Percentiles rank a stretch among this genome's conserved stretches.
Evolutionary conservation across 2,113 vertebrate species (phyloP).

Genomic region (Rhea americana): DNA sequence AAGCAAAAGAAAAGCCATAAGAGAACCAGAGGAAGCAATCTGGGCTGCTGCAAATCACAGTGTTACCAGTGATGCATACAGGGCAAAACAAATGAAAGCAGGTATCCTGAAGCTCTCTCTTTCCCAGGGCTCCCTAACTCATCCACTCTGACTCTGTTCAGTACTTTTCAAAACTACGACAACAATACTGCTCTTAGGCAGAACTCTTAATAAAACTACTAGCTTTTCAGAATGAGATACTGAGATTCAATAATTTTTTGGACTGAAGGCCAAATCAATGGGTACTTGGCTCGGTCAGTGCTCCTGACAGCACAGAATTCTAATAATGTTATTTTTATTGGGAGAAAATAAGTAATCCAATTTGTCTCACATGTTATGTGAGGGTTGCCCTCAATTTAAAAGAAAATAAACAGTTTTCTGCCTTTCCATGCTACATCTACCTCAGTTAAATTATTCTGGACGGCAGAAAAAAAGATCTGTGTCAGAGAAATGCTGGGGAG

Average conservation of each 20-base stretch:
- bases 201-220: background rate
- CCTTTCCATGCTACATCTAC: background rate
- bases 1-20: background rate
- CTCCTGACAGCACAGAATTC: background rate
- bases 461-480: background rate
- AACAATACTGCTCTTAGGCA: background rate
- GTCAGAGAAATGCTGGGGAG: background rate
- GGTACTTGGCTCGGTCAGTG: background rate
- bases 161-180: background rate
- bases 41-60: background rate
- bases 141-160: rapidly evolving
- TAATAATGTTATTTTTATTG: background rate
- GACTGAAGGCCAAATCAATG: background rate
- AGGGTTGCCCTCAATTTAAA: background rate
- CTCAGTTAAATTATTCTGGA: background rate
- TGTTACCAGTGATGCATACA: rapidly evolving
- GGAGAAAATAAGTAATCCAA: background rate
- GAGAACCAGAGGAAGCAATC: background rate
- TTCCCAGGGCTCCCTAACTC: background rate
- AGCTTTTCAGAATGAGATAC: background rate
- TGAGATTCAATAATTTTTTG: background rate
- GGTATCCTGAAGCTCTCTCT: background rate
- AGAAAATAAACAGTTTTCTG: background rate
- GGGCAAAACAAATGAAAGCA: background rate
- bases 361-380: background rate